Percentiles rank a stretch among this genome's conserved stretches.
Conservation (phyloP, 2,797 vertebrate species). For the Onychomys arenicola region DNA sequence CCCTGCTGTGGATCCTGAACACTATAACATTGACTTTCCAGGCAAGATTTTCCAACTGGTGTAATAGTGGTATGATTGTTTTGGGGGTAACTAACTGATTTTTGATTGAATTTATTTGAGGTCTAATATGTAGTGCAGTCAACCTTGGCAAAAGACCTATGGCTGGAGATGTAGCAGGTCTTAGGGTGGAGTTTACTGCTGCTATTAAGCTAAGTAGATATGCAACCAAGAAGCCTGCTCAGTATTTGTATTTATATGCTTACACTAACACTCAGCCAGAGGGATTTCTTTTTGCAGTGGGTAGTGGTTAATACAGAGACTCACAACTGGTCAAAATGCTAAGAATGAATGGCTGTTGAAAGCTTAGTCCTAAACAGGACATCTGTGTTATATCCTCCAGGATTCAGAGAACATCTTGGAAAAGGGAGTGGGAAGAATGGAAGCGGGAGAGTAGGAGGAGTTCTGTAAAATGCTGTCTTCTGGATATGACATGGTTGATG, state of each 20-base stretch:
- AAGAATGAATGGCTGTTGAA: background rate
- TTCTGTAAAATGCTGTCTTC: background rate
- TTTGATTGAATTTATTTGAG: background rate
- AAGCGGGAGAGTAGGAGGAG: background rate
- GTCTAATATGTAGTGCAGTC: background rate
- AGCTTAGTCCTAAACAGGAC: background rate
- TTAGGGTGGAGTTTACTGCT: background rate
- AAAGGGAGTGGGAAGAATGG: background rate
- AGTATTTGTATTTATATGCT: background rate
- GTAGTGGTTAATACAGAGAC: background rate
- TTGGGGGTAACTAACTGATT: background rate
- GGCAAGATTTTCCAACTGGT: background rate
- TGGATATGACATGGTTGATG: background rate
- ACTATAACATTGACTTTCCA: background rate
- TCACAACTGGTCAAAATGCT: background rate
- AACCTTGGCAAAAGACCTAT: background rate
- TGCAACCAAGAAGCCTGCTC: background rate
- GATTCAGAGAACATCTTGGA: background rate
- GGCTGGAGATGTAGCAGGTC: background rate
- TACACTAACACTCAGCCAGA: background rate
- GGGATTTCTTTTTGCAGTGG: background rate
- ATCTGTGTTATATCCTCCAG: background rate
- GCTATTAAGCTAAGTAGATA: background rate
- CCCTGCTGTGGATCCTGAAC: background rate
- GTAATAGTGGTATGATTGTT: background rate